Evolutionary conservation across 2,888 invertebrate genomes (phyloP), one percentile per base, ranked within the genome.

Genomic region (Calameuta idolon): DNA sequence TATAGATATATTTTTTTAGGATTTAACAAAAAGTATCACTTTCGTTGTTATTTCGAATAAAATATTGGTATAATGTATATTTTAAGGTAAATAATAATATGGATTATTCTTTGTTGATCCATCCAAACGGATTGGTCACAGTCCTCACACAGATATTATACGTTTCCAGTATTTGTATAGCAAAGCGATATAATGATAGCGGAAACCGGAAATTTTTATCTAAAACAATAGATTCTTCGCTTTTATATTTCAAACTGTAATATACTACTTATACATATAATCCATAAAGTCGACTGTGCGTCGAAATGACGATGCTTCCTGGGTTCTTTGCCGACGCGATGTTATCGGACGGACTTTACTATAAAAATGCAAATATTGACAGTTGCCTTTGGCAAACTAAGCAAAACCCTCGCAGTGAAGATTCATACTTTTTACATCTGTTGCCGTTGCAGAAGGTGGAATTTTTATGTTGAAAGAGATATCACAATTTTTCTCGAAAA

Each of bases 181-280:
- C 15, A 23, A 55, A 23, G 12, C 31, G 12, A 33, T 33, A 15
- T 33, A 11, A 12, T 33, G 4, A 12, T 31, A 71, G 12, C 12
- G 71, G 31, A 71, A 1, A 2, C 9, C 71, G 12, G 12, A 71
- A 31, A 71, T 3, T 71, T 31, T 11, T 3, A 30, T 33, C 3
- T 31, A 31, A 31, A 71, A 15, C 71, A 71, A 33, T 15, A 11
- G 31, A 55, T 71, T 33, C 12, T 3, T 77, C 55, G 71, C 77
- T 81, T 81, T 79, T 73, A 79, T 81, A 81, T 79, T 76, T 77
- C 76, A 81, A 23, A 76, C 80, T 35, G 76, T 75, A 76, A 79
- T 79, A 79, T 77, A 79, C 80, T 76, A 73, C 55, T 69, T 37
- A 55, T 73, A 73, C 33, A 33, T 68, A 37, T 69, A 75, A 23